A percentile compares a stretch with the other conserved stretches of the same genome.
These are phyloP conservation scores for Teinopalpus imperialis DNA, from an alignment of 2,888 invertebrate species.

Conservation along the genomic window DNA sequence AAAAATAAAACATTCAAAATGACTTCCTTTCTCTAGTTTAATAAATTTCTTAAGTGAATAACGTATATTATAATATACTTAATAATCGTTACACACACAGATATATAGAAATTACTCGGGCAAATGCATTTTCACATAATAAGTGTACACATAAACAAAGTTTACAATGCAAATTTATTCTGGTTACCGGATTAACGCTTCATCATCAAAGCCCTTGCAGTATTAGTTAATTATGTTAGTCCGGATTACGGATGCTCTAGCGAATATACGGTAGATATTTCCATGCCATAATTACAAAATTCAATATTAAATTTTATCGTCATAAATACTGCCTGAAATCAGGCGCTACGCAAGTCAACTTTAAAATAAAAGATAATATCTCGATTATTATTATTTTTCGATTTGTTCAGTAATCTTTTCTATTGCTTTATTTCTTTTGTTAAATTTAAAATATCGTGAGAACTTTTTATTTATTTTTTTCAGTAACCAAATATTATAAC, in stretches of 20 bases:
- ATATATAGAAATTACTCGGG: neutral
- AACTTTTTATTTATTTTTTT: too few relatives aligned
- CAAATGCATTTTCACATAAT: slow-evolving; percentile 22
- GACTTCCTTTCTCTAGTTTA: too few relatives aligned
- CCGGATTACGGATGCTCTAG: slow-evolving; percentile 31
- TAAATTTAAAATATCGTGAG: too few relatives aligned
- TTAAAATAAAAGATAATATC: neutral
- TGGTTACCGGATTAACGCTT: slow-evolving; percentile 67
- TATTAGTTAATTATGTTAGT: slow-evolving; percentile 69
- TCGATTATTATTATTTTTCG: too few relatives aligned
- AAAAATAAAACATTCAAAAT: too few relatives aligned
- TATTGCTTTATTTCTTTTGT: too few relatives aligned
- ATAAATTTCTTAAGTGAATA: too few relatives aligned
- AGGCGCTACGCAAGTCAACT: neutral
- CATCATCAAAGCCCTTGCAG: slow-evolving; percentile 68
- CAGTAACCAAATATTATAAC: too few relatives aligned
- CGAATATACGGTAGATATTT: slow-evolving; percentile 26
- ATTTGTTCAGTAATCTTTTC: too few relatives aligned
- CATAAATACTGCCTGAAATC: slow-evolving; percentile 2
- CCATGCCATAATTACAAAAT: slow-evolving; percentile 23
- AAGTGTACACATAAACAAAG: slow-evolving; percentile 26
- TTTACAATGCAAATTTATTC: slow-evolving; percentile 76
- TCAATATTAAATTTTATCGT: slow-evolving; percentile 22
- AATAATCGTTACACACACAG: neutral
- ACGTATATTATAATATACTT: too few relatives aligned